Conservation (phyloP, 2,113 vertebrate species). For the Anhinga anhinga region DNA sequence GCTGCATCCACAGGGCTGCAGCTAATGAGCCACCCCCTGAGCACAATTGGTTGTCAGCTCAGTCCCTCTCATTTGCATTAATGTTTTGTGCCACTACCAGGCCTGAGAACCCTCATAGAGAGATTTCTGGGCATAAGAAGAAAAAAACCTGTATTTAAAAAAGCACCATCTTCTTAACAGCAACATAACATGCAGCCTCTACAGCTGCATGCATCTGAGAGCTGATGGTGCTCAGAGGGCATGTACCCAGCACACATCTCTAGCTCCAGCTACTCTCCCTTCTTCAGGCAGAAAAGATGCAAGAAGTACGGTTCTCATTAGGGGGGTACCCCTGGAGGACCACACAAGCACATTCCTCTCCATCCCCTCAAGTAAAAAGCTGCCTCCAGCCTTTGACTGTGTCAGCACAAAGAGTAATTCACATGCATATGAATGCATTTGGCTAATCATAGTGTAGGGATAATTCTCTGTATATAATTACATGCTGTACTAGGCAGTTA, state of each 20-base stretch:
- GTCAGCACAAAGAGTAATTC: slow-evolving; percentile 65
- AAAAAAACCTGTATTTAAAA: neutral
- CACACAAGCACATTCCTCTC: slow-evolving; percentile 51
- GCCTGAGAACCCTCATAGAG: neutral
- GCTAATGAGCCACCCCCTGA: neutral
- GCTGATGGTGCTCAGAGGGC: neutral
- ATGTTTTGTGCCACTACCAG: neutral
- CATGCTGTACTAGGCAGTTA: slow-evolving; percentile 56
- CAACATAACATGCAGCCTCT: neutral
- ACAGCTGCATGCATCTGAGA: neutral
- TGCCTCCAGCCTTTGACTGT: slow-evolving; percentile 54
- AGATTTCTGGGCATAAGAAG: neutral
- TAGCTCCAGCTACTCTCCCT: neutral
- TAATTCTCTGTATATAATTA: slow-evolving; percentile 69
- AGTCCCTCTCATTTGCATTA: neutral
- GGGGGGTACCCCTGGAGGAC: neutral
- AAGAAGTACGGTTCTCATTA: neutral
- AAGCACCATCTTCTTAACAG: neutral
- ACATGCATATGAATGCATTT: slow-evolving; percentile 56
- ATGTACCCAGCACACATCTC: accelerated
- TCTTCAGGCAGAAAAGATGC: neutral
- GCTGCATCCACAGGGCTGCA: neutral
- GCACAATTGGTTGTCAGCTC: neutral
- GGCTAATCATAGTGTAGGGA: slow-evolving; percentile 68
- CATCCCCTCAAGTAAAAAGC: slow-evolving; percentile 11